Base-by-base conservation (phyloP, 2,797 vertebrate genomes). In the Denticeps clupeoides region DNA sequence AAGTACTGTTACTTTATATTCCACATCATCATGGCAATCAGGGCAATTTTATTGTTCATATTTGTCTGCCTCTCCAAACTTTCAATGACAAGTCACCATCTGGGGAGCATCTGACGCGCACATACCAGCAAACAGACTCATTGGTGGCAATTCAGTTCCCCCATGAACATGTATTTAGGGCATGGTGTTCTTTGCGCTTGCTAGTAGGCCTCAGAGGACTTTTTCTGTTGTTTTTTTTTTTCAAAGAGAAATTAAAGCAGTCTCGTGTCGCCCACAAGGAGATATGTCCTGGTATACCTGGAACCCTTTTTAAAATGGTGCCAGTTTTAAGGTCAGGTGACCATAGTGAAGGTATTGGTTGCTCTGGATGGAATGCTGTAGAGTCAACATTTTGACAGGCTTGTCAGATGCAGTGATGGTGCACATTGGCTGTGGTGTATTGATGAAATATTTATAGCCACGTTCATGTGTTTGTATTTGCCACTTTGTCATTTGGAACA, bases 141-240 rank as follows among this genome's bases (percentile, higher is more conserved):
- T 32, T 57, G 60, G 64, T 71, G 70, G 75, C 84, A 82, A 82
- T 81, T 81, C 69, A 75, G 73, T 75, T 72, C 51, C 67, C 69
- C 63, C 66, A 68, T 75, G 78, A 81, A 74, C 78, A 78, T 69
- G 65, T 82, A 84, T 82, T 80, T 82, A 73, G 80, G 80, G 74
- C 80, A 77, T 81, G 77, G 80, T 82, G 79, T 82, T 78, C 59
- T 63, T 67, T 61, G 69, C 68, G 78, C 78, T 75, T 76, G 77
- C 46, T 45, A 74, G 75, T 75, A 69, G 71, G 58, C 74, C 77
- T 75, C 74, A 2, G 49, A 77, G 77, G 78, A 82, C 51, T 63
- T 13, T 13, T 71, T 70, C 74, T 75, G 70, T 53, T 38, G 33
- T 51, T 47, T 48, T 79, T 75, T 77, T 69, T 71, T 49, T 71